These are phyloP conservation scores for Tychaedon coryphoeus DNA, from an alignment of 2,113 vertebrate genomes.

Conservation along the genomic window DNA sequence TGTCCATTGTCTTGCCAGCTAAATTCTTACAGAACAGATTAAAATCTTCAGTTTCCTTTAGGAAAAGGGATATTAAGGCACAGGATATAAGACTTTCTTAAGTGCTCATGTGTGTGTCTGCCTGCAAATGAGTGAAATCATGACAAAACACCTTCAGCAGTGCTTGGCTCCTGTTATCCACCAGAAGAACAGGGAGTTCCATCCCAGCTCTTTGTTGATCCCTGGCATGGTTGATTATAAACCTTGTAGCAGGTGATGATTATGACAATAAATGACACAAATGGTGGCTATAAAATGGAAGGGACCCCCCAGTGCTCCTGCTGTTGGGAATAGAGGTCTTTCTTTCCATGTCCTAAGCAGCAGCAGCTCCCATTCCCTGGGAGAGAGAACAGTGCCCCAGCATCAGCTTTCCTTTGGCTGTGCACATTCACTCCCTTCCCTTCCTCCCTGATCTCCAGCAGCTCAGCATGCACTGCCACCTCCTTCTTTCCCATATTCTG, in stretches of 20 bases:
- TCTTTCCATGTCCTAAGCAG: background rate
- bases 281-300: background rate
- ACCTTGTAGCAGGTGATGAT: background rate
- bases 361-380: background rate
- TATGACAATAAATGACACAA: background rate
- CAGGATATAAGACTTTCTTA: background rate
- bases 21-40: background rate
- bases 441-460: background rate
- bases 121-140: background rate
- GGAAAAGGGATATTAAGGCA: background rate
- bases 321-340: background rate
- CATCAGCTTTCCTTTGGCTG: background rate
- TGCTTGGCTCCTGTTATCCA: background rate
- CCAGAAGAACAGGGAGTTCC: background rate
- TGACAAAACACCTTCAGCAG: background rate
- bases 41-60: background rate
- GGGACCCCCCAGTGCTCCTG: background rate
- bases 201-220: background rate
- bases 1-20: background rate
- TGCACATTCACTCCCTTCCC: background rate
- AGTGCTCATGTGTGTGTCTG: background rate
- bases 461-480: background rate
- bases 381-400: background rate
- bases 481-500: background rate
- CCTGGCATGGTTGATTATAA: background rate